Base-by-base conservation (phyloP, 2,113 vertebrate species). In the Monopterus albus region DNA sequence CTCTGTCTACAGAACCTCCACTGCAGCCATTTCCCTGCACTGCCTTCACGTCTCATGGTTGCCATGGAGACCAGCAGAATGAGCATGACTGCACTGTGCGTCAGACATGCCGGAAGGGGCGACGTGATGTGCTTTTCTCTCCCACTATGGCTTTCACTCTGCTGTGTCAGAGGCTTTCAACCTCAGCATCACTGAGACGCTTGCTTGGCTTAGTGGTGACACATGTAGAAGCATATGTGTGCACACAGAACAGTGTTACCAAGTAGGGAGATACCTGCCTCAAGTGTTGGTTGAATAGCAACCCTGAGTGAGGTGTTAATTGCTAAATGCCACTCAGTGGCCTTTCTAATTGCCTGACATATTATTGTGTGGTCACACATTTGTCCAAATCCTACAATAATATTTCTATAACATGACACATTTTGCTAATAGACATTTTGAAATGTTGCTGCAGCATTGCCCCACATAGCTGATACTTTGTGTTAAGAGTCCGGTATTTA, bases 61-160 rank as follows among this genome's bases (percentile, higher is more conserved):
- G 80, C 85, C 80, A 90, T 92, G 88, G 89, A 87, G 84, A 92
- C 87, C 78, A 52, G 63, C 77, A 45, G 87, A 88, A 80, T 62
- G 82, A 89, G 85, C 88, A 80, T 89, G 89, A 90, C 90, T 88
- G 87, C 87, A 83, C 86, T 79, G 86, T 91, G 87, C 91, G 88
- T 90, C 91, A 90, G 89, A 88, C 82, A 80, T 80, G 86, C 90
- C 88, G 84, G 88, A 88, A 91, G 90, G 91, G 75, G 75, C 65
- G 47, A 82, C 68, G 68, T 72, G 79, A 86, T 88, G 84, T 85
- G 79, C 84, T 81, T 84, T 77, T 78, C 47, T 66, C 65, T 78
- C 76, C 75, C 69, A 45, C 79, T 47, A 79, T 69, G 75, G 84
- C 86, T 91, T 85, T 90, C 71, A 82, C 83, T 90, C 81, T 91